Evolutionary conservation across 2,113 vertebrate genomes (phyloP), one percentile per base, ranked within the genome.

Genomic region (Psammodynastes pulverulentus): DNA sequence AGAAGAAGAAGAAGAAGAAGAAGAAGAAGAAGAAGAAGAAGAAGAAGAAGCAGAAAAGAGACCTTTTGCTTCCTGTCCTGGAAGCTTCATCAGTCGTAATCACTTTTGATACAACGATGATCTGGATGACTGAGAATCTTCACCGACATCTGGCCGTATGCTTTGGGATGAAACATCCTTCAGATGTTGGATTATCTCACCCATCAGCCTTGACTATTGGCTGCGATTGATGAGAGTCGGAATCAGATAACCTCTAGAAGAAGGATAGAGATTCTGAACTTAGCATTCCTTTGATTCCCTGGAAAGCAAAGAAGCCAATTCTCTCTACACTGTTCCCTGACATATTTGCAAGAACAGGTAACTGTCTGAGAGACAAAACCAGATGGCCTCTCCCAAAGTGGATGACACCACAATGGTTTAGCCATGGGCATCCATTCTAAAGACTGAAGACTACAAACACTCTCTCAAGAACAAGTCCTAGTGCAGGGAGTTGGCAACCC

Each of bases 381-480:
- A 9, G 17, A 23, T 43, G n/a, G n/a, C 10, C 5, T 15, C 9
- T 46, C 87, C 46, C 8, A 43, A 72, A 52, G n/a, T 51, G 46
- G 46, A 39, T 5, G 4, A 8, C 0, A 2, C 84, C 13, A 52
- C 9, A 2, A 23, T 0, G 43, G 3, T 48, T 13, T 49, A 58
- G 9, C 4, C 19, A 24, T 9, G 15, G 13, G 5, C 1, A 26
- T n/a, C 24, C 5, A 21, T 29, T 54, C 12, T 56, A 45, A 91
- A 10, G 26, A 17, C n/a, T 19, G 19, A 19, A n/a, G 19, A 9
- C 26, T 34, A 4, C 1, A 0, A 34, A 23, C 56, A 2, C 6
- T 29, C 48, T 21, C 26, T n/a, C 13, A 12, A 90, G 52, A 34
- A 15, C 1, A 87, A 87, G 23, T 23, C 46, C 23, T 43, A 7